Evolutionary conservation across 2,888 invertebrate genomes (phyloP), one percentile per base, ranked within the genome.

Genomic region (Aelia acuminata): DNA sequence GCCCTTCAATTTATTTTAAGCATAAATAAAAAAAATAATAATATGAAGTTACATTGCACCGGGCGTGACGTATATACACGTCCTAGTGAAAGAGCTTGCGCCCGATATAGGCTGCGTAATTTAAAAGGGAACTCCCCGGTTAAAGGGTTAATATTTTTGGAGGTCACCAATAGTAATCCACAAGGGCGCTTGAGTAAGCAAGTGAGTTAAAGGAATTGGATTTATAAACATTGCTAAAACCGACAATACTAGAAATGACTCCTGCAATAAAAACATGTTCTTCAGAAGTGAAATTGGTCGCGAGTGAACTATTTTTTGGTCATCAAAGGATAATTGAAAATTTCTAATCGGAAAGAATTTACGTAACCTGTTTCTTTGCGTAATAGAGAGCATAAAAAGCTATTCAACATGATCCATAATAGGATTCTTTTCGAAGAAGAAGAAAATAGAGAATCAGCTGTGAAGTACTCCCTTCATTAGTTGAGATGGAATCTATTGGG

Each of bases 381-480:
- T 70, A 70, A 70, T 70, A 8, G 63, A 70, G 63, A 70, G 35
- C 35, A 35, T 70, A 70, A 70, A 35, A 70, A 70, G 35, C 31
- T 20, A 70, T 31, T 70, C 63, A 35, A 20, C 35, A 13, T 18
- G 31, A 70, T 70, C 35, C 18, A 18, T 70, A 70, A 70, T 70
- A 22, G 63, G 35, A 70, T 70, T 70, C 63, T 35, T 70, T 70
- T 70, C 63, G 35, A 63, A 35, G 63, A 70, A 70, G 63, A 70
- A 70, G 63, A 70, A 70, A 70, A 70, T 70, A 70, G 35, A 70
- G 63, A 20, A 70, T 35, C 31, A 70, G 31, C 31, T 35, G 63
- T 70, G 31, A 70, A 70, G 63, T 70, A 70, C 63, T 70, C 35
- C 4, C 63, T 70, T 70, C 63, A 70, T 70, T 70, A 70, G 63